Evolutionary conservation across 2,797 vertebrate species (phyloP).

Genomic region (Eleutherodactylus coqui): DNA sequence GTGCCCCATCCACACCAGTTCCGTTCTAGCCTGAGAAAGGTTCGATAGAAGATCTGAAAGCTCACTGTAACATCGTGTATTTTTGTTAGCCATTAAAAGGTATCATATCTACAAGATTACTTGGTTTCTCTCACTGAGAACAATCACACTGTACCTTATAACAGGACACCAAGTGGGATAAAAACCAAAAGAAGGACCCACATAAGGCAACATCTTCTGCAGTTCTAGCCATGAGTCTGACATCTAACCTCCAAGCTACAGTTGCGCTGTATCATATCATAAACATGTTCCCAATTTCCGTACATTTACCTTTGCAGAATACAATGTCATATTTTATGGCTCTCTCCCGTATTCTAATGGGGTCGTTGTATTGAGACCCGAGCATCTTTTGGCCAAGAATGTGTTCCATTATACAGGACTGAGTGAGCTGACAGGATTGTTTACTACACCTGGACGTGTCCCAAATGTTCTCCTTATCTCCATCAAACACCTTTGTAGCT

Average conservation of each 20-base stretch:
- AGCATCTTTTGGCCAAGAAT: neutral
- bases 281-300: neutral
- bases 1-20: no score
- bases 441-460: neutral
- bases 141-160: neutral
- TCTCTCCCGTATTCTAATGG: neutral
- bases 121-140: no score
- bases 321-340: neutral
- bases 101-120: no score
- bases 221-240: no score
- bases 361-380: neutral
- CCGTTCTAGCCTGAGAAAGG: no score
- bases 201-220: no score
- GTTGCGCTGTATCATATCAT: neutral
- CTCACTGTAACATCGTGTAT: no score
- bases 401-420: neutral
- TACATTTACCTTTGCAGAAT: neutral
- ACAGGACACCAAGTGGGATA: neutral
- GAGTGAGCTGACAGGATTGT: neutral
- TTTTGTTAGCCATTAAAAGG: no score
- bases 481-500: neutral
- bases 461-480: conserved; percentile 30
- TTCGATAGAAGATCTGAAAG: no score
- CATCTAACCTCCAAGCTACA: no score
- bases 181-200: no score